Evolutionary conservation across 2,113 vertebrate species (phyloP), one percentile per base, ranked within the genome.

Genomic region (Rhynchomys soricoides): DNA sequence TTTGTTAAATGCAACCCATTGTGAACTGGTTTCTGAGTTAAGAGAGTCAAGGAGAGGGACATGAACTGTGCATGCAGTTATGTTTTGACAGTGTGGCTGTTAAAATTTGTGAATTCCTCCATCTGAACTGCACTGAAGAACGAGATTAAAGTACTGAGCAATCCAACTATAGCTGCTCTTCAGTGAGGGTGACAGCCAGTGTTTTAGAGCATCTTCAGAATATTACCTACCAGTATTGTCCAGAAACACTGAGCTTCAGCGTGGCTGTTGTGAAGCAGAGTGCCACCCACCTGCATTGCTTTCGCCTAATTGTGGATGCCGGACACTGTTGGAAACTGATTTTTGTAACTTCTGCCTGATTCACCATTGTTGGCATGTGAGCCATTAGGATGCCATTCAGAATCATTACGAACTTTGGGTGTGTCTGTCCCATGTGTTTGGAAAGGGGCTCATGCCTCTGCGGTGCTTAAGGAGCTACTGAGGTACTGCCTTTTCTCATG

Each of bases 41-140:
- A 17, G 12, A 45, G 74, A 73, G 95, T 94, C 90, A 96, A 96
- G 95, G 94, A 92, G 93, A 95, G 55, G 75, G 68, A 62, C 85
- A n/a, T 97, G 95, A 97, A 90, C 77, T 95, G 71, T 97, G 97
- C 98, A 97, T 95, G 98, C 97, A 96, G 94, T 95, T 98, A 68
- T 29, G 50, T 15, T 85, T 89, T 43, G 94, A 87, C 91, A 31
- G 55, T 15, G 86, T 87, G 90, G 96, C 97, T 22, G 21, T 11
- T 78, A 90, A 97, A 90, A 97, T 94, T 90, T 90, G 50, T 55
- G 92, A 96, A 82, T 97, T 98, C 70, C 94, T 97, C 4, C 64
- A 79, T 68, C 55, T 95, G 75, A 96, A 55, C 71, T 97, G 96
- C 90, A 98, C 78, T 98, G 85, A 96, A 97, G 85, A 86, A 59